Evolutionary conservation across 2,888 invertebrate genomes (phyloP).

Genomic region (Poecilobothrus nobilitatus): DNA sequence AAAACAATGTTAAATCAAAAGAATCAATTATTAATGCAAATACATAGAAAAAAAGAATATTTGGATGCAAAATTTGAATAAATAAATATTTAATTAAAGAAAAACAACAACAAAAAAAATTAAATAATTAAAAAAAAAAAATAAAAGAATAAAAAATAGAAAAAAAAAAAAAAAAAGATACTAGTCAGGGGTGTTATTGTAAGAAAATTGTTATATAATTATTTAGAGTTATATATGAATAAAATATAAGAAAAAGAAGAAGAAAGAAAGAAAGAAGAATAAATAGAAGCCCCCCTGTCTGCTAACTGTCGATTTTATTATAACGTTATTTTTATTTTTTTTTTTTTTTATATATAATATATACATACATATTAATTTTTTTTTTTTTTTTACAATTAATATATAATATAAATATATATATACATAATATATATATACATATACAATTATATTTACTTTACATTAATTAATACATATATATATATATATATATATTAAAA

Average conservation of each 20-base stretch:
- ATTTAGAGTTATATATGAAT: not conserved
- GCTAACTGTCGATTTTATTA: slow-evolving; percentile 11
- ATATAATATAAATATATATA: not conserved
- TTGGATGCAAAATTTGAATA: slow-evolving; percentile 19
- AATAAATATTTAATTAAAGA: not conserved
- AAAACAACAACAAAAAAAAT: not conserved
- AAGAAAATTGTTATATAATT: not conserved
- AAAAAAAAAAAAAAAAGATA: not conserved
- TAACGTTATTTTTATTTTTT: slow-evolving; percentile 4
- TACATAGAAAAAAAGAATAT: slow-evolving; percentile 45
- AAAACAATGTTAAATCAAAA: slow-evolving; percentile 52
- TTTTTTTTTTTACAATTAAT: not conserved
- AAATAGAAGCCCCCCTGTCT: not conserved
- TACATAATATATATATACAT: not conserved
- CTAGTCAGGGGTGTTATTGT: slow-evolving; percentile 11
- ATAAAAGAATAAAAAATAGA: no score
- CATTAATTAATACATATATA: not conserved
- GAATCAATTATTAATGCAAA: slow-evolving; percentile 55
- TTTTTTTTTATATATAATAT: not conserved
- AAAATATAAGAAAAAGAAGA: not conserved
- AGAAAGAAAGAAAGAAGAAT: not conserved
- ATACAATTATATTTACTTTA: not conserved
- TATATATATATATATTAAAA: no score
- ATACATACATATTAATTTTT: not conserved
- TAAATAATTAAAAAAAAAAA: not conserved